Evolutionary conservation across 64 coral and sea anemone species (phyloP).

Genomic region (Astreopora myriophthalma): DNA sequence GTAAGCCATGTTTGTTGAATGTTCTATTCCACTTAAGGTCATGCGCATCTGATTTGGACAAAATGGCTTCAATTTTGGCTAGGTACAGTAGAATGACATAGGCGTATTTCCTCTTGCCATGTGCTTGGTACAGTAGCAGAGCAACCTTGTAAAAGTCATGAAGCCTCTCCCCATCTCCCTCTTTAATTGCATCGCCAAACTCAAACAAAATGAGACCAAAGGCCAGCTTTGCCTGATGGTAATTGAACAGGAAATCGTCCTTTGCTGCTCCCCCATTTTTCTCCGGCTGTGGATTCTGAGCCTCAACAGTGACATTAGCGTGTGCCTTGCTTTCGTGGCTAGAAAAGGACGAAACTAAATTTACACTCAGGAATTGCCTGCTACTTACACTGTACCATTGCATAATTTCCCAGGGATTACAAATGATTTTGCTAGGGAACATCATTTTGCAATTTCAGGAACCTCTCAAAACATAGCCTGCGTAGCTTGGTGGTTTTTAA

Average conservation of each 20-base stretch:
- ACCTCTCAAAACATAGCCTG: too few relatives aligned
- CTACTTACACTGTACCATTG: too few relatives aligned
- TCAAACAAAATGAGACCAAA: constrained; percentile 12
- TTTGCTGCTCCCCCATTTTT: not conserved
- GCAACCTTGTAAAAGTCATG: not conserved
- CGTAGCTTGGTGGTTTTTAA: too few relatives aligned
- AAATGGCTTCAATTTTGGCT: not conserved
- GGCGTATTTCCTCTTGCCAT: not conserved
- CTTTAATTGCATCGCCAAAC: constrained; percentile 23
- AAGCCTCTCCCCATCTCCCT: not conserved
- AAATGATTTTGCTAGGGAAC: too few relatives aligned
- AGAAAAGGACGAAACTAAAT: not conserved
- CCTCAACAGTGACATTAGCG: not conserved
- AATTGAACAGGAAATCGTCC: constrained; percentile 6
- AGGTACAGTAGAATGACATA: not conserved
- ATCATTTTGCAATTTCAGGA: too few relatives aligned
- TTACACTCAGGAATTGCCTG: too few relatives aligned
- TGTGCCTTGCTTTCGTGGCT: not conserved
- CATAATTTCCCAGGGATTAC: too few relatives aligned
- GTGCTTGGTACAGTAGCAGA: not conserved
- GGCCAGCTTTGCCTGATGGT: not conserved
- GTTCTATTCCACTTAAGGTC: constrained; percentile 32
- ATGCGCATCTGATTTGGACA: not conserved
- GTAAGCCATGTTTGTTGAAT: constrained; percentile 42
- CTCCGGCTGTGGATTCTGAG: not conserved